Evolutionary conservation across 2,888 invertebrate genomes (phyloP), one percentile per base, ranked within the genome.

Genomic region (Tridacna gigas): DNA sequence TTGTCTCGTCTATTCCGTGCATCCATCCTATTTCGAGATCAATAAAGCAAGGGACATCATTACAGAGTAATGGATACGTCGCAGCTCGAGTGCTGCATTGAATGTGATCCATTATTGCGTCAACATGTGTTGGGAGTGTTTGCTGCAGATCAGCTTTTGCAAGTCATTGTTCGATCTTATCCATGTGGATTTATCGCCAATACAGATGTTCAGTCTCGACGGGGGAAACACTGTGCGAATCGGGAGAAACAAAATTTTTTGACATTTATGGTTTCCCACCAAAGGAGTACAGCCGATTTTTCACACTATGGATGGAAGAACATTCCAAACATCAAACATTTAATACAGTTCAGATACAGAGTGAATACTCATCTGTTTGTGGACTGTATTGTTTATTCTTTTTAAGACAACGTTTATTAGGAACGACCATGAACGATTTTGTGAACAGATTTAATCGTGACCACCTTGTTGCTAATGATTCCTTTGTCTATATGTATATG

Each of bases 61-160:
- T 13, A 65, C 28, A 51, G 66, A 75, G 11, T 67, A 18, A 82
- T 79, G 69, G 67, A 82, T 71, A 75, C 76, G 22, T 76, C 51
- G 45, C 67, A 79, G 51, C 61, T 77, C 15, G 22, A 69, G 37
- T 79, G 79, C 26, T 79, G 73, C 20, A 63, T 81, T 12, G 0
- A 73, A 4, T 73, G 79, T 56, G 75, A 83, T 47, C 56, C 71
- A 37, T 11, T 76, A 25, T 56, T 79, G 20, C 67, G 25, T n/a
- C 15, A 15, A 56, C 20, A 37, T 48, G 61, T 60, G 15, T 15
- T 76, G 5, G 73, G 71, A 28, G 76, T 83, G 20, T 75, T 47
- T 75, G 75, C 82, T 20, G 79, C 82, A 7, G 79, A 79, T 75
- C 69, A 26, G 25, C 51, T 82, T 20, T 71, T 79, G n/a, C n/a